Conservation (phyloP, 2,113 vertebrate genomes). For the Madoqua kirkii region DNA sequence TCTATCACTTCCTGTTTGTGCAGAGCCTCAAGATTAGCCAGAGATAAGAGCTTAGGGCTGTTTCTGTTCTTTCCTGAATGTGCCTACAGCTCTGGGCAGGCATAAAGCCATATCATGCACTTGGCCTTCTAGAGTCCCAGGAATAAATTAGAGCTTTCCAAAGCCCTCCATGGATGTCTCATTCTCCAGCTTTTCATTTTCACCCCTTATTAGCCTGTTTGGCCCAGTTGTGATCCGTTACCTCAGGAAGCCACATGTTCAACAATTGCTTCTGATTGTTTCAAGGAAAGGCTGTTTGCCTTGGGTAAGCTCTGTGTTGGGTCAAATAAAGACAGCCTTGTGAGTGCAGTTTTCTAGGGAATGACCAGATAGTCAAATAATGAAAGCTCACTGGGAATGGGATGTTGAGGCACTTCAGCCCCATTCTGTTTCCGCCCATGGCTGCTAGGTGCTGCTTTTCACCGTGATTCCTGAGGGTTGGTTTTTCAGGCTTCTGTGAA, state of each 20-base stretch:
- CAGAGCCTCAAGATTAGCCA: neutral
- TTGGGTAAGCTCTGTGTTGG: neutral
- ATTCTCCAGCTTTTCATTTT: neutral
- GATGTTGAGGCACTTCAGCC: neutral
- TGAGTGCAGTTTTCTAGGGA: neutral
- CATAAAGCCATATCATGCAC: neutral
- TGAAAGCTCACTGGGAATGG: neutral
- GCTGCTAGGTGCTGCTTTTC: neutral
- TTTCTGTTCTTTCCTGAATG: neutral
- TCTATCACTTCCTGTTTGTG: neutral
- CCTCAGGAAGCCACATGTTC: neutral
- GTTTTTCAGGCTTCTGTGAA: neutral
- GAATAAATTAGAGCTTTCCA: neutral
- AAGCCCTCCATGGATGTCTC: neutral
- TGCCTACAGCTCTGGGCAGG: neutral
- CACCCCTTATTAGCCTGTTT: neutral
- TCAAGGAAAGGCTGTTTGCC: neutral
- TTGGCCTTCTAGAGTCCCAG: neutral
- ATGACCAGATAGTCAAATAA: neutral
- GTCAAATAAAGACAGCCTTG: neutral
- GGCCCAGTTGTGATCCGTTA: neutral
- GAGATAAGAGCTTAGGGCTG: neutral
- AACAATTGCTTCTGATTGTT: neutral
- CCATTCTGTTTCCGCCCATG: neutral
- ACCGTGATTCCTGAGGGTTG: neutral